Evolutionary conservation across 2,113 vertebrate genomes (phyloP), one percentile per base, ranked within the genome.

Genomic region (Sciurus niger): DNA sequence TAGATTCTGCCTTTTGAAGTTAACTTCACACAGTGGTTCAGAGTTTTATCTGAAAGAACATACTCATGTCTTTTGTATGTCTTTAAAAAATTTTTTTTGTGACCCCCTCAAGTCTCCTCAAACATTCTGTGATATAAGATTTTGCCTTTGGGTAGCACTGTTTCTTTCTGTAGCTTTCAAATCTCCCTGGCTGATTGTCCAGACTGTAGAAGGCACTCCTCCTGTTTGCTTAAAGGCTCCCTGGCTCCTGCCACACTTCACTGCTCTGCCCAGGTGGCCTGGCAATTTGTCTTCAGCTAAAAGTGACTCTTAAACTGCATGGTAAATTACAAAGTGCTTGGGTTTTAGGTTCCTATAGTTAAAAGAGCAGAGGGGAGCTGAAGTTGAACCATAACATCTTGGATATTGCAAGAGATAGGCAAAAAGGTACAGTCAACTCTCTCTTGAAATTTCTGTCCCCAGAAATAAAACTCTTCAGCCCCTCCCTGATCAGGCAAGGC

Each of bases 291-390:
- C 96, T 93, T 92, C 73, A 96, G 87, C 92, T 84, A 78, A 94
- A 98, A 98, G 97, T 97, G 96, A 95, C 94, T 92, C 85, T 96
- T 92, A 43, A 85, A 79, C 51, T 92, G 92, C 55, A 1, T 0
- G 13, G 65, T 86, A 96, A 98, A 97, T 98, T 98, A 97, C 78
- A 95, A 92, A 98, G 97, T 72, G 70, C 88, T 94, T 53, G 65
- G 58, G 58, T 67, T 94, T 88, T 58, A 90, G 96, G 92, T 17
- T 58, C 85, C 94, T 97, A 0, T 96, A 94, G 97, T 98, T 98
- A 98, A 96, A 84, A 7, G n/a, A 78, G 70, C 2, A 9, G 80
- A 95, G 60, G 92, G 77, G 25, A 80, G 40, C 20, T 25, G 67
- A 94, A 58, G 76, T 84, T 53, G 84, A 67, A 60, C 43, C 17